Conservation (phyloP, 2,113 vertebrate species). For the Ginglymostoma cirratum region DNA sequence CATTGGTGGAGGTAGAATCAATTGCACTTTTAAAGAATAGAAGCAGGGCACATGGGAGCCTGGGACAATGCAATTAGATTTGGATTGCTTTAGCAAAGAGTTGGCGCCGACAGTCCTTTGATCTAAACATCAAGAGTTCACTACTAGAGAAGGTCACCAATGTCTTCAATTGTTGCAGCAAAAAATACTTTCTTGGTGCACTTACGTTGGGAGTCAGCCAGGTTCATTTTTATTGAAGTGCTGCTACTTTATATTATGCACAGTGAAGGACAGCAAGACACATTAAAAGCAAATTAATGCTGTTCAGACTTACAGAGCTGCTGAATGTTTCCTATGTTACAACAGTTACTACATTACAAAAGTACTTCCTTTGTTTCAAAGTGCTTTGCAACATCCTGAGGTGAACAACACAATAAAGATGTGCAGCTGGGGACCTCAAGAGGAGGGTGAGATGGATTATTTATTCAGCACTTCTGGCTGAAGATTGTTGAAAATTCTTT, state of each 20-base stretch:
- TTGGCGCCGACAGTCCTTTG: neutral
- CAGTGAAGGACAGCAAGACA: neutral
- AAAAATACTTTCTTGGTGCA: neutral
- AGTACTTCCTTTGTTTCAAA: neutral
- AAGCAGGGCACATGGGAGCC: neutral
- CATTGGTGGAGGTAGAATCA: neutral
- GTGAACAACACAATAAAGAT: neutral
- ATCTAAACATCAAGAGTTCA: constrained; percentile 1
- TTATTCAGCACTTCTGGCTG: no score
- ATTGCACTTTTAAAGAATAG: neutral
- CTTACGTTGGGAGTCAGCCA: neutral
- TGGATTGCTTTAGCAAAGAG: neutral
- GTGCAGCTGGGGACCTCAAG: no score
- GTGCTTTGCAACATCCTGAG: neutral
- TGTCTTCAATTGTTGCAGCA: neutral
- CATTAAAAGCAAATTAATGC: neutral
- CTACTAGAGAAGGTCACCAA: neutral
- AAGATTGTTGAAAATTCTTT: no score
- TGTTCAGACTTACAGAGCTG: neutral
- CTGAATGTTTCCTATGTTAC: neutral
- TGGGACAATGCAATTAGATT: neutral
- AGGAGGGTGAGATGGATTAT: no score
- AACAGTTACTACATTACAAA: neutral
- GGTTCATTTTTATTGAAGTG: neutral
- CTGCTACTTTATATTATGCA: neutral